Conservation (phyloP, 2,113 vertebrate genomes). For the zebrafish (Danio rerio) region GRCz12tu NC_133187.1:28477501-28478000, state of each 20-base stretch:
- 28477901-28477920: not conserved
- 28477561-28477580: not conserved
- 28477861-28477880: not conserved
- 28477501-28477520: not conserved
- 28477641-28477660: not conserved
- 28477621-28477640: slow-evolving; percentile 1
- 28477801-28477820: slow-evolving; percentile 9
- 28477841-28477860: not conserved
- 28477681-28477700: slow-evolving; percentile 40
- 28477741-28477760: slow-evolving; percentile 8
- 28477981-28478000: not conserved
- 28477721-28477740: slow-evolving; percentile 41
- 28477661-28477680: slow-evolving; percentile 40
- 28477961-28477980: not conserved
- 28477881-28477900: not conserved
- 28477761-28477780: not conserved
- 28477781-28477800: not conserved
- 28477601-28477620: not conserved
- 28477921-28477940: not conserved
- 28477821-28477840: not conserved
- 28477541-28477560: not conserved
- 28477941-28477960: not conserved
- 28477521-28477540: not conserved
- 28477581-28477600: not conserved
- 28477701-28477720: slow-evolving; percentile 44